Percentiles rank a stretch among this genome's conserved stretches.
phyloP scores from a whole-genome alignment of 2,888 invertebrate species.

The Gnatocerus cornutus region DNA sequence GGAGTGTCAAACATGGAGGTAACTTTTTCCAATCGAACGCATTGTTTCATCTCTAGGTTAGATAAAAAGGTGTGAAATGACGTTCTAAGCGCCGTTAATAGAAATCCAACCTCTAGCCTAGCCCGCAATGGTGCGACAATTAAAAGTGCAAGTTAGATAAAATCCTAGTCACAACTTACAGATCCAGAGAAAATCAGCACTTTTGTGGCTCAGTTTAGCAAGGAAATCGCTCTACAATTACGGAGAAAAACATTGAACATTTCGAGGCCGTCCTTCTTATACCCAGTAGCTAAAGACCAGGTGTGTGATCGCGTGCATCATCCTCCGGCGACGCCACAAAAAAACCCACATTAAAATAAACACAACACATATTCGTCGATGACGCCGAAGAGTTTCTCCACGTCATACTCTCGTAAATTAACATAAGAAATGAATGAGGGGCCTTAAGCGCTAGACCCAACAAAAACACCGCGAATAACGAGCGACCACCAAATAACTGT shows the following conservation, averaged over 20 bases:
- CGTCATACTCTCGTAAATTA: conserved; percentile 52
- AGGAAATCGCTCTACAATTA: conserved; percentile 12
- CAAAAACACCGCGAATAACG: conserved; percentile 58
- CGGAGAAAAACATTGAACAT: conserved; percentile 20
- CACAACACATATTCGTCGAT: conserved; percentile 42
- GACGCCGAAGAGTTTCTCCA: conserved; percentile 43
- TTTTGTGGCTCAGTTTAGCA: neutral
- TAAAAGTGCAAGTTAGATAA: conserved; percentile 28
- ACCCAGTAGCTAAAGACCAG: conserved; percentile 58
- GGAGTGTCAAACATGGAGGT: conserved; percentile 45
- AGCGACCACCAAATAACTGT: conserved; percentile 58
- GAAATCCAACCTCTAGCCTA: neutral
- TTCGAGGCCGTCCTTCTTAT: conserved; percentile 46
- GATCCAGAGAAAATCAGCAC: too few species aligned
- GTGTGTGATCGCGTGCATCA: conserved; percentile 59
- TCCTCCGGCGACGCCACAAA: conserved; percentile 40
- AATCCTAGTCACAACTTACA: too few species aligned
- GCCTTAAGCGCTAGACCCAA: conserved; percentile 55
- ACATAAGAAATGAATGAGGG: conserved; percentile 57
- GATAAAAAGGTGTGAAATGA: conserved; percentile 32
- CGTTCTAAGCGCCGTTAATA: conserved; percentile 3
- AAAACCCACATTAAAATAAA: conserved; percentile 47
- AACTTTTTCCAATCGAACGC: conserved; percentile 24
- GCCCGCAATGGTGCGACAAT: conserved; percentile 17
- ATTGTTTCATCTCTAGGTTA: conserved; percentile 35